Evolutionary conservation across 2,888 invertebrate species (phyloP).

Genomic region (Brachylomia viminalis): DNA sequence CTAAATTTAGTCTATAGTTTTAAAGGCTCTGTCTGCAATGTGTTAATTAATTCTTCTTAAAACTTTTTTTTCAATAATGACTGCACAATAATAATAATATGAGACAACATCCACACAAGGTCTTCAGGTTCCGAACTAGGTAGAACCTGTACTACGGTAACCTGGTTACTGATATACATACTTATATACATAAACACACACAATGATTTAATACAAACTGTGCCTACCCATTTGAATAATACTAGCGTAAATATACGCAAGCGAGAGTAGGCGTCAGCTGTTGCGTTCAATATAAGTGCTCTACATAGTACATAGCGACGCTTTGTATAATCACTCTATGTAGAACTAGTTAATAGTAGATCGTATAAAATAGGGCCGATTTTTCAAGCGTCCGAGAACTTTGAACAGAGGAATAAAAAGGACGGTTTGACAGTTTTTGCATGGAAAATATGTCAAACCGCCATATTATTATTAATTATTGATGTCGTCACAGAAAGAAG

Average conservation of each 20-base stretch:
- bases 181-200: no score
- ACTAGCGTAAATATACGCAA: constrained; percentile 28
- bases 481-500: no score
- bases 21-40: not conserved
- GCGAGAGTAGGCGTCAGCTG: constrained; percentile 36
- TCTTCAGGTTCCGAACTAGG: no score
- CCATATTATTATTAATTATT: no score
- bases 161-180: no score
- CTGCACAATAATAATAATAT: not conserved
- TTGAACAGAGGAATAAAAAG: no score
- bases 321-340: constrained; percentile 11
- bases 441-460: no score
- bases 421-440: no score
- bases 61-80: not conserved
- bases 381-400: no score
- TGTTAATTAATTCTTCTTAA: not conserved
- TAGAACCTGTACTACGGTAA: no score
- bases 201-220: constrained; percentile 1
- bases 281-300: constrained; percentile 25
- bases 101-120: no score
- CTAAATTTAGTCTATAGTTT: not conserved
- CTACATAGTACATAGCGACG: not conserved
- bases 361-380: no score
- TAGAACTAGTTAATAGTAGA: not conserved
- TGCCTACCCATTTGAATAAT: constrained; percentile 12